Conservation (phyloP, 1,140 invertebrate species). For the Drosophila repleta region DNA sequence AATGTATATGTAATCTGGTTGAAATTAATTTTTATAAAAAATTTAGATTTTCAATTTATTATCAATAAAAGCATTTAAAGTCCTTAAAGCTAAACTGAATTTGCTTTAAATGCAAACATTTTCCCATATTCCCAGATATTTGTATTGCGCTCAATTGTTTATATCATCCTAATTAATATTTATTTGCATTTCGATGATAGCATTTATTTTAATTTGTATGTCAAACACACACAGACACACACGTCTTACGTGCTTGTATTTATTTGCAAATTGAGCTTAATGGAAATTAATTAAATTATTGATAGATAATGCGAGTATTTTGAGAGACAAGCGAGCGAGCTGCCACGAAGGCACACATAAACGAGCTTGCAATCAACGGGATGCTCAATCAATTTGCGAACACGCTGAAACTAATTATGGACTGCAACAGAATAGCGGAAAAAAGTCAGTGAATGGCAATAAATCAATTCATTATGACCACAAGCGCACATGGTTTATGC, state of each 20-base stretch:
- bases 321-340: constrained; percentile 12
- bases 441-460: constrained; percentile 50
- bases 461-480: constrained; percentile 68
- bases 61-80: too few species aligned
- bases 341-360: constrained; percentile 33
- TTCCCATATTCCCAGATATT: background rate
- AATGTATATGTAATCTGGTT: too few species aligned
- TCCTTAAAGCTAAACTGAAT: too few species aligned
- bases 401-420: constrained; percentile 65
- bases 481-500: constrained; percentile 44
- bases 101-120: too few species aligned
- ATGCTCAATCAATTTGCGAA: constrained; percentile 67
- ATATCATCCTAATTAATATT: constrained; percentile 27
- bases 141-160: background rate
- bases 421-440: constrained; percentile 29
- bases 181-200: constrained; percentile 15
- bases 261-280: constrained; percentile 47
- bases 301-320: constrained; percentile 44
- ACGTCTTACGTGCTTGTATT: background rate
- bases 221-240: constrained; percentile 16
- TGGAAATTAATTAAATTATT: constrained; percentile 62
- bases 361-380: constrained; percentile 44
- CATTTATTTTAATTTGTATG: constrained; percentile 29
- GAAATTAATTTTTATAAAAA: too few species aligned
- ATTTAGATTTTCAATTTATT: too few species aligned